Base-by-base conservation (phyloP, 2,888 invertebrate genomes). In the Stenodera caucasica region DNA sequence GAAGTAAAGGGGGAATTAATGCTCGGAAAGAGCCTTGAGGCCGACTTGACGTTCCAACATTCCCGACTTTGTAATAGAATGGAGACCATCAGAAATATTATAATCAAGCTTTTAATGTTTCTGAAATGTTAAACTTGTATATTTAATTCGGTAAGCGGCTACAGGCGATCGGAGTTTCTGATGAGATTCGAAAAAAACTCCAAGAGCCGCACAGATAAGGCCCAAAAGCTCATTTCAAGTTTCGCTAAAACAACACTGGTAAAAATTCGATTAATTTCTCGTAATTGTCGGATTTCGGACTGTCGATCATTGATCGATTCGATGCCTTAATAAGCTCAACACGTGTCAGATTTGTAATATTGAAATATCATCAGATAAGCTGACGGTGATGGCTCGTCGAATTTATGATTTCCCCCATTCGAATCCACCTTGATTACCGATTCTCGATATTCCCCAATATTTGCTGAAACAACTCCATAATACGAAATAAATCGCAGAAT, bases 321-420 rank as follows among this genome's bases (percentile, higher is more conserved):
- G 45, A 45, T 45, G 45, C 21, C 21, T 45, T 45, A 45, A 45
- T 45, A 45, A 45, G 45, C 23, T 23, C 23, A 45, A 45, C 45
- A 45, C n/a, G 45, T 45, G 45, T 23, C 45, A 45, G 45, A 23
- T 23, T 45, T 12, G 45, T 8, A 40, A 40, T 40, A 40, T 40
- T 40, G 40, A 18, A 40, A 40, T 40, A 9, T 11, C n/a, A 40
- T 18, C 40, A 40, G 40, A 40, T 40, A 40, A 40, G 18, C 18
- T 40, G 18, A 9, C 11, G 9, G 7, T n/a, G 18, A 21, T 45
- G 45, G 23, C 21, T 45, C 45, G 23, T 45, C 45, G 23, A 12
- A 23, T 45, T n/a, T 45, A 4, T 5, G 23, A 23, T 23, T 23
- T 18, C 5, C n/a, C 23, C n/a, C n/a, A n/a, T n/a, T n/a, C n/a